Conservation (phyloP, 2,797 vertebrate species). For the Aratinga solstitialis region DNA sequence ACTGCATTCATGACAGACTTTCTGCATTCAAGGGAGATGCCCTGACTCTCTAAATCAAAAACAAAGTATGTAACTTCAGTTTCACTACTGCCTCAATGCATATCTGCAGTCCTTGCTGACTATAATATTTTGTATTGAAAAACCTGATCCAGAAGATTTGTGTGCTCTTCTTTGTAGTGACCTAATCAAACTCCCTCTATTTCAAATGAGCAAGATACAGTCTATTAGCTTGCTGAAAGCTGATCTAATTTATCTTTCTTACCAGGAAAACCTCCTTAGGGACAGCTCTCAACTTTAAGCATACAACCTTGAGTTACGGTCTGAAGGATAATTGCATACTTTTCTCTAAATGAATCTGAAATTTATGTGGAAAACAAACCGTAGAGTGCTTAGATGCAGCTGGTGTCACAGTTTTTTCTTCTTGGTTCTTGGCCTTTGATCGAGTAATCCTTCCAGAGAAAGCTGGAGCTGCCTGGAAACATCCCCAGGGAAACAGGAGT, state of each 20-base stretch:
- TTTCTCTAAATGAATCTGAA: neutral
- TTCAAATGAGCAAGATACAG: neutral
- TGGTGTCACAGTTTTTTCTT: constrained; percentile 32
- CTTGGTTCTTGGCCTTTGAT: constrained; percentile 70
- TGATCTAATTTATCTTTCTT: neutral
- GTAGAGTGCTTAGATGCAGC: neutral
- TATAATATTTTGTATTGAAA: neutral
- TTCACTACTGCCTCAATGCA: neutral
- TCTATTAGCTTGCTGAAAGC: neutral
- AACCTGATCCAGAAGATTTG: neutral
- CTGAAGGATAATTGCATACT: neutral
- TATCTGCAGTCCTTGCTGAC: neutral
- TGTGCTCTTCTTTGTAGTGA: neutral
- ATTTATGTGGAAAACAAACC: constrained; percentile 23
- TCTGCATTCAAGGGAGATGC: neutral
- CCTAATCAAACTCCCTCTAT: neutral
- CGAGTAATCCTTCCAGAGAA: constrained; percentile 70
- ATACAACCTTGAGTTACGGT: neutral
- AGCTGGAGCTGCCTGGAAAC: constrained; percentile 60
- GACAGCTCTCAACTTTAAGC: neutral
- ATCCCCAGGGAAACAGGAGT: constrained; percentile 7
- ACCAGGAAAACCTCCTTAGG: neutral
- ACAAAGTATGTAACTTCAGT: neutral
- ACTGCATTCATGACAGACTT: neutral
- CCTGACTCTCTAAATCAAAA: neutral